Base-by-base conservation (phyloP, 2,113 vertebrate species). In the Butorides virescens region DNA sequence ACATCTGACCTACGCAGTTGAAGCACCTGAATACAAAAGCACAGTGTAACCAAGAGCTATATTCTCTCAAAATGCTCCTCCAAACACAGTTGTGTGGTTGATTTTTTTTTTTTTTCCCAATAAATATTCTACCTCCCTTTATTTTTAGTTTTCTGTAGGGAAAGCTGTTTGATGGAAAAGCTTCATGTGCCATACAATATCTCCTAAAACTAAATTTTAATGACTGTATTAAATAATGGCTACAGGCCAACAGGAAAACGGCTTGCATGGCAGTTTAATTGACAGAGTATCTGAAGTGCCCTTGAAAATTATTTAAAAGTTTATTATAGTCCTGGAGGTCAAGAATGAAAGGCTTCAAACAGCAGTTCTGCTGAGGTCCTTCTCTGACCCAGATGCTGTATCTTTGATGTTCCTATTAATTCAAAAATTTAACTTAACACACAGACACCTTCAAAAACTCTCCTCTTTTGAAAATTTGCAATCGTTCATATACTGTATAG, bases 221-320 rank as follows among this genome's bases (percentile, higher is more conserved):
- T 96, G 92, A 88, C 59, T 74, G 42, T 75, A 79, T 78, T 92
- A 95, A 96, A 83, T 83, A 87, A 95, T 96, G 88, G 91, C 97
- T 94, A 87, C 50, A 87, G 65, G 94, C 95, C 94, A 96, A 86
- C 50, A 86, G 53, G 67, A 96, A 95, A 97, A 94, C 8, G 87
- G 91, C 89, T 97, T 91, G 84, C 63, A 34, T 13, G 81, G 94
- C 94, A 92, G n/a, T 95, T 95, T 97, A 96, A 96, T 86, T 95
- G 96, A 96, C 92, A 95, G 91, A 93, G 81, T 68, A 95, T 77
- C 94, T 94, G 68, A 95, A 95, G 89, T 68, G 87, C 87, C 97
- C 95, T 97, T 97, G 97, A 92, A 95, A 96, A 95, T 93, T 94
- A 96, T 97, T 96, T 94, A 77, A 84, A 96, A 95, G 92, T 97